These are phyloP conservation scores for Aporophyla lueneburgensis DNA, from an alignment of 2,888 invertebrate species.

Conservation along the genomic window DNA sequence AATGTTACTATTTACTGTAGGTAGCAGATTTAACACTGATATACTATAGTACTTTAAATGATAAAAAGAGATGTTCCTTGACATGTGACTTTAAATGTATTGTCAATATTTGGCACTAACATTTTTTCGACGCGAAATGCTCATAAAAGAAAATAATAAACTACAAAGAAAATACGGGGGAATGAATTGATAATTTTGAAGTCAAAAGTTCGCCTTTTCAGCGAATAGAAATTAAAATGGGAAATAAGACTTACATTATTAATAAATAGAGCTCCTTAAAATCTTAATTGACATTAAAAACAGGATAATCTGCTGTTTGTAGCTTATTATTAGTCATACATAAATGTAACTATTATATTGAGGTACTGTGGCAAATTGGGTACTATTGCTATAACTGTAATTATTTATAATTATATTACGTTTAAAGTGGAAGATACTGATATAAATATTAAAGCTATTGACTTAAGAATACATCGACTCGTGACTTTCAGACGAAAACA, in stretches of 20 bases:
- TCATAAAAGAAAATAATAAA: conserved; percentile 44
- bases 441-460: conserved; percentile 89
- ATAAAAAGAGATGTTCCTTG: conserved; percentile 55
- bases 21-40: conserved; percentile 74
- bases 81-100: conserved; percentile 63
- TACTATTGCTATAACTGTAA: conserved; percentile 87
- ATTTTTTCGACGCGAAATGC: conserved; percentile 59
- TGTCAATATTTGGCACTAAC: conserved; percentile 68
- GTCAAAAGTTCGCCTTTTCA: conserved; percentile 35
- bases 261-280: conserved; percentile 62
- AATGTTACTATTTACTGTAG: conserved; percentile 76
- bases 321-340: conserved; percentile 74
- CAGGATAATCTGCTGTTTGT: conserved; percentile 73
- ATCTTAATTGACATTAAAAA: conserved; percentile 65
- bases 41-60: conserved; percentile 57
- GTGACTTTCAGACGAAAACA: conserved; percentile 35
- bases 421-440: conserved; percentile 88
- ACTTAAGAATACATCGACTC: conserved; percentile 85
- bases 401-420: conserved; percentile 79
- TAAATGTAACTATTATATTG: conserved; percentile 85
- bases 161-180: conserved; percentile 38
- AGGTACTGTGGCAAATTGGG: conserved; percentile 88
- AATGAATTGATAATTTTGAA: conserved; percentile 47
- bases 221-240: conserved; percentile 40
- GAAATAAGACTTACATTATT: conserved; percentile 59